A percentile compares a stretch with the other conserved stretches of the same genome.
phyloP scores from a whole-genome alignment of 1,140 invertebrate genomes.

The Calycopis cecrops region DNA sequence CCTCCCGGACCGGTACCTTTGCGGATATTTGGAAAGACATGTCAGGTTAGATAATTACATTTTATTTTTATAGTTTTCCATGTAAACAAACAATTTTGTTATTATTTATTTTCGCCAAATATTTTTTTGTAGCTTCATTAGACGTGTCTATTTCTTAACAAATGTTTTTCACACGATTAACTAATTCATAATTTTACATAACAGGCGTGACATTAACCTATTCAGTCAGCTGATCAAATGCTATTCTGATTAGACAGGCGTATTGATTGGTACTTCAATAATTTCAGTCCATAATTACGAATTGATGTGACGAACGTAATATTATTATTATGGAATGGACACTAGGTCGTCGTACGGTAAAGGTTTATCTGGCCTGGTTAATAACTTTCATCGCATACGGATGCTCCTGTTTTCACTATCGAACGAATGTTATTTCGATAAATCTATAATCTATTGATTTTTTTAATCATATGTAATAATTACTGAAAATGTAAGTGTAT shows the following conservation, averaged over 20 bases:
- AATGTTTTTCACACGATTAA: no score
- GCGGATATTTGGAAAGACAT: conserved; percentile 73
- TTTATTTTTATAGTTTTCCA: conserved; percentile 2
- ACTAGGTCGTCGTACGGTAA: conserved; percentile 38
- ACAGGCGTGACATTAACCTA: conserved; percentile 65
- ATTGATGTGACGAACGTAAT: background rate
- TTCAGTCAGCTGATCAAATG: conserved; percentile 57
- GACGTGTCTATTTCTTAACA: no score
- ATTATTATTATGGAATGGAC: background rate
- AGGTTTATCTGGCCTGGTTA: conserved; percentile 9
- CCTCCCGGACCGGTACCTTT: conserved; percentile 73
- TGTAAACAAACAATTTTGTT: conserved; percentile 1
- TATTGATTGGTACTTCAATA: background rate
- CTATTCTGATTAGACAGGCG: conserved; percentile 8
- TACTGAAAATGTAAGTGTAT: no score
- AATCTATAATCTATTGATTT: no score
- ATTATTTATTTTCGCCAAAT: background rate
- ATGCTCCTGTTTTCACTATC: conserved; percentile 6
- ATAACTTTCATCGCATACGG: conserved; percentile 7
- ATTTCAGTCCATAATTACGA: conserved; percentile 8
- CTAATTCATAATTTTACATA: conserved; percentile 56
- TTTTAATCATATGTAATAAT: no score
- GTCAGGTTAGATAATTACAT: conserved; percentile 66
- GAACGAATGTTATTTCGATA: background rate
- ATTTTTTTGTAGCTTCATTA: conserved; percentile 14